A percentile compares a stretch with the other conserved stretches of the same genome.
These are phyloP conservation scores for Bufo gargarizans DNA, from an alignment of 2,113 vertebrate genomes.

Conservation along the genomic window DNA sequence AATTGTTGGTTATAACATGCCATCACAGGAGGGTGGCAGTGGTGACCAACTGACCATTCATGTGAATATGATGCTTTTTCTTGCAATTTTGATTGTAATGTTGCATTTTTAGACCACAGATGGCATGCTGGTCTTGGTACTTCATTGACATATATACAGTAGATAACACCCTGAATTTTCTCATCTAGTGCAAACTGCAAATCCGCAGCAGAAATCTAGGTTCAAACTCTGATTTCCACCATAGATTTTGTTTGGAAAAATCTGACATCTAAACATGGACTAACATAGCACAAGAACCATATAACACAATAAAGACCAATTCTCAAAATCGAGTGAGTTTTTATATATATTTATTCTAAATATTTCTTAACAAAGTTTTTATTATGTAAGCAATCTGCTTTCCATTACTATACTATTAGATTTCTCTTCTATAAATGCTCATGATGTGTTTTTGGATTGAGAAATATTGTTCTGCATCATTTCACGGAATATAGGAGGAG, in stretches of 20 bases:
- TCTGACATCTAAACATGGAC: no score
- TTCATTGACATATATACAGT: not conserved
- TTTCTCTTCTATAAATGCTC: conserved; percentile 17
- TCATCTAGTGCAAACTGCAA: no score
- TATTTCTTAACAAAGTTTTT: conserved; percentile 13
- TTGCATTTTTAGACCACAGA: not conserved
- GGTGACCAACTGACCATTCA: no score
- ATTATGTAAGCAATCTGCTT: conserved; percentile 29
- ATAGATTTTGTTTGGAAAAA: no score
- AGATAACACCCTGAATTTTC: not conserved
- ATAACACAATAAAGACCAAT: not conserved
- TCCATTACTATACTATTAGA: conserved; percentile 33
- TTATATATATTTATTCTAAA: not conserved
- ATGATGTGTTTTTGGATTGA: conserved; percentile 14
- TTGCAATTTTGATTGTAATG: not conserved
- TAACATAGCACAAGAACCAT: not conserved
- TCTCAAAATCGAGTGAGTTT: not conserved
- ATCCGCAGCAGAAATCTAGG: no score
- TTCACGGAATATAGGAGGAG: conserved; percentile 27
- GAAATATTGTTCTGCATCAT: not conserved
- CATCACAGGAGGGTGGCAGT: no score
- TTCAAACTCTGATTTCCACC: no score
- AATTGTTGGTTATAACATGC: no score
- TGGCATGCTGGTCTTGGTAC: not conserved
- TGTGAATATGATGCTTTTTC: no score